phyloP scores from a whole-genome alignment of 2,888 invertebrate species.

The Cistogaster globosa region DNA sequence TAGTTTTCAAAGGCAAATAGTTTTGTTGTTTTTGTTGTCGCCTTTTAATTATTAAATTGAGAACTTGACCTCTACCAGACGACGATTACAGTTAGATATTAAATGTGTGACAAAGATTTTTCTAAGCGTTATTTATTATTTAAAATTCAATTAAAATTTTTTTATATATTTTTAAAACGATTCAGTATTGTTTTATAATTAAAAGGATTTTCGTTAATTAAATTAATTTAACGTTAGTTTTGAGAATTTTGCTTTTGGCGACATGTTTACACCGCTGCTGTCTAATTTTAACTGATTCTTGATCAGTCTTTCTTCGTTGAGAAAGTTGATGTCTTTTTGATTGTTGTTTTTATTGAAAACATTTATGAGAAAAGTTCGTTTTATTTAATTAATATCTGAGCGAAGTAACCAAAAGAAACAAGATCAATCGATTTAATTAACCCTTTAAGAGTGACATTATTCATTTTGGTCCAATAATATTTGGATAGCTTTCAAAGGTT shows the following conservation, averaged over 20 bases:
- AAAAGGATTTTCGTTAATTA: conserved; percentile 6
- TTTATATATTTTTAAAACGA: background rate
- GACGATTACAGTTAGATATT: conserved; percentile 13
- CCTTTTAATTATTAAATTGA: conserved; percentile 63
- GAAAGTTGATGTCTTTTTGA: background rate
- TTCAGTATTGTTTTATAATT: conserved; percentile 1
- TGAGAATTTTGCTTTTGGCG: background rate
- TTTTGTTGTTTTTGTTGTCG: conserved; percentile 12
- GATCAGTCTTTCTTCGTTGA: conserved; percentile 19
- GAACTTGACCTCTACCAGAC: conserved; percentile 60
- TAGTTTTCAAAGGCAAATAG: background rate
- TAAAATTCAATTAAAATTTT: background rate
- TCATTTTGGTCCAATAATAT: background rate
- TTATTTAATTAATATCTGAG: conserved; percentile 31
- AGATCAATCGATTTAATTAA: conserved; percentile 50
- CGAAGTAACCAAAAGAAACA: conserved; percentile 19
- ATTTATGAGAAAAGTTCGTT: conserved; percentile 46
- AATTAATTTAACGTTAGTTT: background rate
- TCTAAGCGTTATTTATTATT: background rate
- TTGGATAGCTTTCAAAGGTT: too few relatives aligned
- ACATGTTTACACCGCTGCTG: conserved; percentile 48
- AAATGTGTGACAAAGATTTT: background rate
- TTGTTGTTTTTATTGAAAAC: conserved; percentile 29
- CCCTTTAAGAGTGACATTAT: conserved; percentile 19
- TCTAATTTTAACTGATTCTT: conserved; percentile 64